Evolutionary conservation across 2,888 invertebrate genomes (phyloP).

Genomic region (Stegophylla sp.): DNA sequence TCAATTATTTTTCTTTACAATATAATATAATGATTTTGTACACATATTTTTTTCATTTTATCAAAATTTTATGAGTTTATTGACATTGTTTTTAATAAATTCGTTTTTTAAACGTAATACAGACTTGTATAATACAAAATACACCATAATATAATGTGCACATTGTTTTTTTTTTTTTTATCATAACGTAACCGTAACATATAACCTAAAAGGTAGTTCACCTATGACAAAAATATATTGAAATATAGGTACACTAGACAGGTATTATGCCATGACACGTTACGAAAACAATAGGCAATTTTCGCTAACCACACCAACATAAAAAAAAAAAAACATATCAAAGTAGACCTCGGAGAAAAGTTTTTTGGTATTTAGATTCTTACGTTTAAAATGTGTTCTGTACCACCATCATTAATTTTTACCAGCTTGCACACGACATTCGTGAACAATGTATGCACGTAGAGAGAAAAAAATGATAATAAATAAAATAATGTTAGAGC

Average conservation of each 20-base stretch:
- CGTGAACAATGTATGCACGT: constrained; percentile 36
- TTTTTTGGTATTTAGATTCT: constrained; percentile 40
- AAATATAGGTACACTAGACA: constrained; percentile 3
- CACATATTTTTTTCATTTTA: background rate
- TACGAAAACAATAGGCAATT: constrained; percentile 53
- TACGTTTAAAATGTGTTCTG: constrained; percentile 24
- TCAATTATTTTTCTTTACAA: no score
- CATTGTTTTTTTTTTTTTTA: background rate
- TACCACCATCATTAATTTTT: constrained; percentile 39
- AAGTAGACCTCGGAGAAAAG: constrained; percentile 42
- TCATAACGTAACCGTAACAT: constrained; percentile 11
- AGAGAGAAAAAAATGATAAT: constrained; percentile 47
- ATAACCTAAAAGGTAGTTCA: constrained; percentile 10
- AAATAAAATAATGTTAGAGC: constrained; percentile 51
- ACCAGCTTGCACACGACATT: constrained; percentile 51
- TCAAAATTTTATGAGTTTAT: background rate
- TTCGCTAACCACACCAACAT: constrained; percentile 22
- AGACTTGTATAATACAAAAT: background rate
- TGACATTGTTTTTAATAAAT: background rate
- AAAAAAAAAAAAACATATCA: constrained; percentile 41
- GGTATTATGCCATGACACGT: constrained; percentile 41
- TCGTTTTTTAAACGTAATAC: background rate
- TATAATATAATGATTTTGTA: no score
- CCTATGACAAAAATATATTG: background rate
- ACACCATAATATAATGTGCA: background rate